Percentiles rank a stretch among this genome's conserved stretches.
These are phyloP conservation scores for Lycodopsis pacificus DNA, from an alignment of 2,797 vertebrate species.

Conservation along the genomic window DNA sequence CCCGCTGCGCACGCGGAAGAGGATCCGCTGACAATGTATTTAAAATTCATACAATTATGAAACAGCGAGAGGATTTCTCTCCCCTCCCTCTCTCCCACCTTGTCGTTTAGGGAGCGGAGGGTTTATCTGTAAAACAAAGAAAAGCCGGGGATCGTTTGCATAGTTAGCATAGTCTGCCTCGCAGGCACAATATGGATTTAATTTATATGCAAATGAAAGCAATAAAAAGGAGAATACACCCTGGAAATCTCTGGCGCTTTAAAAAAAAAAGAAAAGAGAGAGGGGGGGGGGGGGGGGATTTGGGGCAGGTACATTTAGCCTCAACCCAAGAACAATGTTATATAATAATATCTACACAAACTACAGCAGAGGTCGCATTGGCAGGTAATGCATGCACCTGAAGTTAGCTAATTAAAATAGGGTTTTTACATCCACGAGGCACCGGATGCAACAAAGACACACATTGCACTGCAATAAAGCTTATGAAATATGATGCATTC, in stretches of 20 bases:
- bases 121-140: slow-evolving; percentile 94
- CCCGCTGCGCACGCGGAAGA: slow-evolving; percentile 75
- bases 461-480: not conserved
- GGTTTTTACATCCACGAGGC: not conserved
- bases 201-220: slow-evolving; percentile 89
- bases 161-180: slow-evolving; percentile 93
- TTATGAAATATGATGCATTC: not conserved
- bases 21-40: slow-evolving; percentile 79
- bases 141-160: slow-evolving; percentile 86
- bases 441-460: slow-evolving; percentile 12
- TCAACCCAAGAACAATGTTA: slow-evolving; percentile 52
- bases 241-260: slow-evolving; percentile 79
- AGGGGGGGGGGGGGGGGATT: slow-evolving; percentile 52
- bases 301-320: slow-evolving; percentile 62
- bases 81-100: slow-evolving; percentile 67
- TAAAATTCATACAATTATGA: slow-evolving; percentile 88
- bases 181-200: slow-evolving; percentile 97
- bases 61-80: slow-evolving; percentile 88
- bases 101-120: slow-evolving; percentile 84
- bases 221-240: slow-evolving; percentile 84
- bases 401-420: not conserved
- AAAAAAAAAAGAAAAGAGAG: slow-evolving; percentile 4
- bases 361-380: slow-evolving; percentile 21
- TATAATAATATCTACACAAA: slow-evolving; percentile 67
- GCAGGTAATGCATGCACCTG: not conserved